Percentiles rank a stretch among this genome's conserved stretches.
phyloP scores from a whole-genome alignment of 2,113 vertebrate genomes.

The Holacanthus passer region DNA sequence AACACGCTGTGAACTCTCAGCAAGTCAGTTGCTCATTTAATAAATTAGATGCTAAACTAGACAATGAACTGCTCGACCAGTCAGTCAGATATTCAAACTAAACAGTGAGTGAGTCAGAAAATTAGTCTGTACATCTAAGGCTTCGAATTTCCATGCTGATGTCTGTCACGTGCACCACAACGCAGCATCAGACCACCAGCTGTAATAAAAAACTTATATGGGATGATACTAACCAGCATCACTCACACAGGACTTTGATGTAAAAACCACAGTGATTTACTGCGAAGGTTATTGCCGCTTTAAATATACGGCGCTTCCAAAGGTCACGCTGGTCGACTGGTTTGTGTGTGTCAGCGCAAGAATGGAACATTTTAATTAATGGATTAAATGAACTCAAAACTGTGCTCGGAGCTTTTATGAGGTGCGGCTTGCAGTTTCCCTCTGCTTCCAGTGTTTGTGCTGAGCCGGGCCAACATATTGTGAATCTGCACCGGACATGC shows the following conservation, averaged over 20 bases:
- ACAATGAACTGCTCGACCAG: neutral
- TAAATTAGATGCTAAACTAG: slow-evolving; percentile 5
- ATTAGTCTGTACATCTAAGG: neutral
- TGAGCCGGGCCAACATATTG: neutral
- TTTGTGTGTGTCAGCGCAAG: neutral
- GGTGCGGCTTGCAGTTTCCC: neutral
- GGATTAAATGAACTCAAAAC: neutral
- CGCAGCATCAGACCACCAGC: neutral
- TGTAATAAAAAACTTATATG: slow-evolving; percentile 30
- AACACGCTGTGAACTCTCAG: neutral
- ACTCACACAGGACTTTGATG: slow-evolving; percentile 40
- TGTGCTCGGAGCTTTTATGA: neutral
- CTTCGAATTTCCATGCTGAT: neutral
- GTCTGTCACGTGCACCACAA: slow-evolving; percentile 5
- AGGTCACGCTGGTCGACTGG: neutral
- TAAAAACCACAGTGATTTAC: slow-evolving; percentile 37
- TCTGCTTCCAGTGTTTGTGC: neutral
- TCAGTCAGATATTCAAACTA: neutral
- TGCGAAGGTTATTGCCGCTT: slow-evolving; percentile 3
- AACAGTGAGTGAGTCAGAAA: neutral
- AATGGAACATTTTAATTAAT: neutral
- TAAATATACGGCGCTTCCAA: slow-evolving; percentile 7
- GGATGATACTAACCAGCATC: slow-evolving; percentile 44
- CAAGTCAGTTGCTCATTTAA: neutral
- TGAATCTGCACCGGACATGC: neutral